Percentiles rank a stretch among this genome's conserved stretches.
These are phyloP conservation scores for Hypothenemus hampei DNA, from an alignment of 1,140 invertebrate species.

Conservation along the genomic window DNA sequence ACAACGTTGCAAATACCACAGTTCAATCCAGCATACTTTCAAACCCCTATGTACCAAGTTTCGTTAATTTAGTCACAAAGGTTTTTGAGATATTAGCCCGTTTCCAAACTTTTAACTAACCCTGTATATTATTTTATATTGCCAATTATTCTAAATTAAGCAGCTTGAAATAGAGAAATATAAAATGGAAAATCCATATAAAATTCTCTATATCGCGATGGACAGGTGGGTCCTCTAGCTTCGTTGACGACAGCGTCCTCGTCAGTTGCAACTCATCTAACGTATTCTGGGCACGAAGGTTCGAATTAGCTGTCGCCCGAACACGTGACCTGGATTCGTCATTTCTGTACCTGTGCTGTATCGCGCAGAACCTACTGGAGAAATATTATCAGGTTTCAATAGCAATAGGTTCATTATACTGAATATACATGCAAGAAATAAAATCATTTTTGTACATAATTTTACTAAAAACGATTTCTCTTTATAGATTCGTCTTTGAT, in stretches of 20 bases:
- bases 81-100: too few relatives aligned
- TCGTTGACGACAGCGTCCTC: neutral
- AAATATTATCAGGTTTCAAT: slow-evolving; percentile 25
- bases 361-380: slow-evolving; percentile 4
- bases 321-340: slow-evolving; percentile 30
- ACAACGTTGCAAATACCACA: too few relatives aligned
- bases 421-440: too few relatives aligned
- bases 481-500: neutral
- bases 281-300: slow-evolving; percentile 31
- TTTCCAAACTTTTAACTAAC: too few relatives aligned
- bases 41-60: too few relatives aligned
- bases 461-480: too few relatives aligned
- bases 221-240: neutral
- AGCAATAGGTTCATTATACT: neutral
- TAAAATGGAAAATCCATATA: slow-evolving; percentile 7
- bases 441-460: too few relatives aligned
- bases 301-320: slow-evolving; percentile 33
- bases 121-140: too few relatives aligned
- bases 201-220: neutral
- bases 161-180: too few relatives aligned
- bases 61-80: too few relatives aligned
- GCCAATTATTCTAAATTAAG: too few relatives aligned
- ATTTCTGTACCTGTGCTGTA: slow-evolving; percentile 26
- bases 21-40: too few relatives aligned
- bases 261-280: slow-evolving; percentile 15